A percentile compares a stretch with the other conserved stretches of the same genome.
Evolutionary conservation across 2,797 vertebrate genomes (phyloP).

Genomic region (Benthosema pterotum): DNA sequence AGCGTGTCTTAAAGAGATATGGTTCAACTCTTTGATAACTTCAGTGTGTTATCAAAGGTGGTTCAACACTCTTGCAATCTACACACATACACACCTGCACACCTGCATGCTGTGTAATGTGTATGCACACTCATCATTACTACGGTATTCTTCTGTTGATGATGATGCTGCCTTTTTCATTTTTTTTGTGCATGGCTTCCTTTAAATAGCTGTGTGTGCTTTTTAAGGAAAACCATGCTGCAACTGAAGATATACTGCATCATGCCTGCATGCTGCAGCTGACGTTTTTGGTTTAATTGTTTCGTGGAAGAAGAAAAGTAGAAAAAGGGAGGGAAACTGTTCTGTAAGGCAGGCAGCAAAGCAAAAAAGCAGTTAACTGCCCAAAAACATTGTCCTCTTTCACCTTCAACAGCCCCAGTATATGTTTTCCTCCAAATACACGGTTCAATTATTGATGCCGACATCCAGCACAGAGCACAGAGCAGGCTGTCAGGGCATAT

Average conservation of each 20-base stretch:
- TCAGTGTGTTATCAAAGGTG: too few relatives aligned
- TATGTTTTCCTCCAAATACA: conserved; percentile 52
- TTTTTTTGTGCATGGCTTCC: conserved; percentile 16
- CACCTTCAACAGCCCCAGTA: conserved; percentile 49
- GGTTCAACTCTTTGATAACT: too few relatives aligned
- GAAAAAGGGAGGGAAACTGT: conserved; percentile 18
- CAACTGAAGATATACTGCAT: conserved; percentile 31
- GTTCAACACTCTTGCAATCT: too few relatives aligned
- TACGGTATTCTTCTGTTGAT: conserved; percentile 31
- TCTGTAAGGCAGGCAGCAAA: conserved; percentile 31
- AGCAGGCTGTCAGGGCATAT: conserved; percentile 49
- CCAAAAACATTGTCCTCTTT: conserved; percentile 52
- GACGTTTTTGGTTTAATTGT: conserved; percentile 21
- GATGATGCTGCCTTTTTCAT: conserved; percentile 29
- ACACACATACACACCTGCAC: too few relatives aligned
- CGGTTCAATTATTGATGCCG: conserved; percentile 61
- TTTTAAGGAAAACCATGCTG: conserved; percentile 23
- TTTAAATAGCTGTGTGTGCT: conserved; percentile 27
- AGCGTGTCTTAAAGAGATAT: too few relatives aligned
- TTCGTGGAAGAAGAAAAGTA: not conserved
- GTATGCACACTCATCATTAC: conserved; percentile 12
- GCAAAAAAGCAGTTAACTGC: conserved; percentile 21
- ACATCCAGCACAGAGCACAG: conserved; percentile 37
- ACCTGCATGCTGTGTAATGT: too few relatives aligned
- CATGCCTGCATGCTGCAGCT: not conserved